Evolutionary conservation across 1,140 invertebrate genomes (phyloP).

Genomic region (Macrobrachium nipponense): DNA sequence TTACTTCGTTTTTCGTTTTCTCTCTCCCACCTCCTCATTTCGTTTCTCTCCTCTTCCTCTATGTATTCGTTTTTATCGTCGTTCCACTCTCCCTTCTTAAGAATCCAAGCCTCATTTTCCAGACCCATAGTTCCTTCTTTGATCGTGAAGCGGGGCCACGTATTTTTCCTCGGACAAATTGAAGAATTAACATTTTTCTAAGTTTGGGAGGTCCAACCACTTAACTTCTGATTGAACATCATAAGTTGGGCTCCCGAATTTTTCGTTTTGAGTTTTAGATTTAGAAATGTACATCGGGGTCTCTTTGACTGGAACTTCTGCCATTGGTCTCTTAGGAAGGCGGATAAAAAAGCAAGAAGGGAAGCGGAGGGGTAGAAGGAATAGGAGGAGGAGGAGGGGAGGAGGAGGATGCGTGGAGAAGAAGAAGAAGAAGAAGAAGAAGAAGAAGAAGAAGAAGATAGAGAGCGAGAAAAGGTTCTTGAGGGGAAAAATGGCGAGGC

Average conservation of each 20-base stretch:
- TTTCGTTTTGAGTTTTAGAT: slow-evolving; percentile 15
- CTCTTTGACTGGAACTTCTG: slow-evolving; percentile 51
- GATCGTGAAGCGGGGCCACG: slow-evolving; percentile 47
- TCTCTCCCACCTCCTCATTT: background rate
- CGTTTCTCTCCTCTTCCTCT: background rate
- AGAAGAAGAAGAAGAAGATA: background rate
- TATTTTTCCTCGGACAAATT: slow-evolving; percentile 33
- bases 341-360: no score
- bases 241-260: slow-evolving; percentile 38
- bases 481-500: background rate
- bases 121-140: slow-evolving; percentile 50
- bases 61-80: background rate
- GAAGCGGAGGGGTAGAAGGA: no score
- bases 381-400: background rate
- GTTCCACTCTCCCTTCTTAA: slow-evolving; percentile 33
- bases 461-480: no score
- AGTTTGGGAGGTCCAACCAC: slow-evolving; percentile 50
- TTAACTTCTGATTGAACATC: slow-evolving; percentile 55
- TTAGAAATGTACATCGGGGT: slow-evolving; percentile 45
- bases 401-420: background rate
- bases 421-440: background rate
- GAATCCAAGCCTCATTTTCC: slow-evolving; percentile 48
- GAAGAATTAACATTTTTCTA: slow-evolving; percentile 39
- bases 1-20: slow-evolving; percentile 30
- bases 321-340: background rate